Evolutionary conservation across 2,797 vertebrate genomes (phyloP), one percentile per base, ranked within the genome.

Genomic region (Pangasius macronema): DNA sequence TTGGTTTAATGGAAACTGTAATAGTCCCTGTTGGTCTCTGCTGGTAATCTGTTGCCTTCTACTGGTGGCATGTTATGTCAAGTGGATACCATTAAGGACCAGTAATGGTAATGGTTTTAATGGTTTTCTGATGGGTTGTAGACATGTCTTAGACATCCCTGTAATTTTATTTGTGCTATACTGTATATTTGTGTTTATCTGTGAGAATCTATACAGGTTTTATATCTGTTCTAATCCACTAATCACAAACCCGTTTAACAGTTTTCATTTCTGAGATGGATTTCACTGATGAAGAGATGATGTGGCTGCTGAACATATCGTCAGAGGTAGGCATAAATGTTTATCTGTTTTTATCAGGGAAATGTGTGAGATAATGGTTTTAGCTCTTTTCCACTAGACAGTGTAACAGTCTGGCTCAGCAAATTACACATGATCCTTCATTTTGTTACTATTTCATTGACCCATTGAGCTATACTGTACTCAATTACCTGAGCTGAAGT

Each of bases 251-350:
- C 6, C 13, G 1, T 22, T 49, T 59, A 33, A 61, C 73, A 79
- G 68, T 22, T 89, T 89, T 82, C 68, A 81, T 46, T 84, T 79
- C 36, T 65, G 65, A 27, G 76, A 91, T 91, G 86, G 86, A 90
- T 63, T 91, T 91, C 82, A 87, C 90, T 20, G 63, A 84, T 49
- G 91, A 91, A 33, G 91, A 91, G 86, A 82, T 77, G 88, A 24
- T 65, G 24, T 91, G 91, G 91, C 65, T 91, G n/a, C 42, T 73
- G 85, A 83, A 42, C 51, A 84, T 91, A 22, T 81, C 85, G 30
- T n/a, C 68, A 49, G 80, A 90, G 79, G 91, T 91, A 88, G 80
- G 61, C 2, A 22, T 39, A 30, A 6, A 18, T 16, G 67, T 27
- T 42, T 39, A 79, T 30, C 63, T 22, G 24, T 49, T 16, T 49